These are phyloP conservation scores for Drosophila buzzatii DNA, from an alignment of 2,888 invertebrate genomes.

Conservation along the genomic window DNA sequence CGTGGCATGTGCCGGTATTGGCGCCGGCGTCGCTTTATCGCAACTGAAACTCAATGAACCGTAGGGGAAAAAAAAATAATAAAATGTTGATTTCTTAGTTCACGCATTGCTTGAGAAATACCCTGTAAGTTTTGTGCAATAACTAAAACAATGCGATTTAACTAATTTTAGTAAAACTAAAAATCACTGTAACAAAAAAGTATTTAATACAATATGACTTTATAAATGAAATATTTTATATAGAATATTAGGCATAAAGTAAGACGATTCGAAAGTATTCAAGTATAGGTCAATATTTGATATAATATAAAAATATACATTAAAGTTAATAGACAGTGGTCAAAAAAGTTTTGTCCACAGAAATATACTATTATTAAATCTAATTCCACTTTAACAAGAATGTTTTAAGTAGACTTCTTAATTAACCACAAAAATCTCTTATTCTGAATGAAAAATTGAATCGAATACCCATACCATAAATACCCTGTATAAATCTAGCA, in stretches of 20 bases:
- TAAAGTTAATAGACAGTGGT: too few species aligned
- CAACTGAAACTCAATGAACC: constrained; percentile 63
- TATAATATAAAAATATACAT: neutral
- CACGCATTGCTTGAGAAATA: neutral
- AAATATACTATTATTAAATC: neutral
- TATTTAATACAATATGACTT: neutral
- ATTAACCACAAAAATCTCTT: neutral
- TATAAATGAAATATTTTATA: too few species aligned
- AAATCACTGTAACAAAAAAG: neutral
- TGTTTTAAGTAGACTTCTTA: neutral
- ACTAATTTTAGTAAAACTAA: neutral
- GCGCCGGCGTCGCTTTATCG: constrained; percentile 53
- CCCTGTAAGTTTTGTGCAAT: neutral
- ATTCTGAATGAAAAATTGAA: neutral
- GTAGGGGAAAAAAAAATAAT: constrained; percentile 31
- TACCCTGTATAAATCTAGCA: constrained; percentile 27
- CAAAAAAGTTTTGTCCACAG: too few species aligned
- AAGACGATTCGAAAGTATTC: neutral
- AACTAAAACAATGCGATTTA: neutral
- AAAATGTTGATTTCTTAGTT: neutral
- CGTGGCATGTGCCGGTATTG: constrained; percentile 39
- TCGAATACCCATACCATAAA: neutral
- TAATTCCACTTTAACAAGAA: neutral
- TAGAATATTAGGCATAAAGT: neutral
- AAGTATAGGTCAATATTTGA: neutral